Conservation (phyloP, 2,888 invertebrate genomes). For the Anagyrus pseudococci region DNA sequence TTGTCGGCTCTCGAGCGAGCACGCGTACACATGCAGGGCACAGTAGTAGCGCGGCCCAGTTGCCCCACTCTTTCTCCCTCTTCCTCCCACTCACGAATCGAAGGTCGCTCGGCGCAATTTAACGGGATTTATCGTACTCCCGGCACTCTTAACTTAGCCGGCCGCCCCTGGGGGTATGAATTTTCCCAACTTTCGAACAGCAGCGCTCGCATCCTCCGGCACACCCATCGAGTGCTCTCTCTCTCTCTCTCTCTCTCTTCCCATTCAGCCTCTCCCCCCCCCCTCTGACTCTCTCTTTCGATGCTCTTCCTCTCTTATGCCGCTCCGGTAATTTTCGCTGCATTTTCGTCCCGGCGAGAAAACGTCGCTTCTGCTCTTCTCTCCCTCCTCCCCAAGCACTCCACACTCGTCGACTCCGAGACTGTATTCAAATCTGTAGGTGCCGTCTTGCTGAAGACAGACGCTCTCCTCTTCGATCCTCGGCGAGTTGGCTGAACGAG, state of each 20-base stretch:
- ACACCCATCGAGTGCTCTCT: too few relatives aligned
- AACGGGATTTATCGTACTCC: conserved; percentile 50
- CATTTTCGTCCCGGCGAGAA: conserved; percentile 2
- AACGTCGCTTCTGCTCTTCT: neutral
- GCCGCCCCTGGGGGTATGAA: conserved; percentile 33
- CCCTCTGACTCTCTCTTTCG: too few relatives aligned
- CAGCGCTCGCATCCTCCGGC: conserved; percentile 32
- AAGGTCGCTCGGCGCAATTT: conserved; percentile 51
- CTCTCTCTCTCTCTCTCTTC: too few relatives aligned
- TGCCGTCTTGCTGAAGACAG: too few relatives aligned
- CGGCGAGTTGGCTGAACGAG: too few relatives aligned
- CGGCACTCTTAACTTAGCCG: conserved; percentile 47
- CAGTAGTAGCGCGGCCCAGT: conserved; percentile 7
- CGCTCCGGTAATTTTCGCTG: conserved; percentile 34
- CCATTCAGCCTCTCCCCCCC: neutral
- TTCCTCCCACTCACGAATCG: too few relatives aligned
- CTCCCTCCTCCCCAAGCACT: neutral
- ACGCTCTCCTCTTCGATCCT: too few relatives aligned
- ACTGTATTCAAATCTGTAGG: conserved; percentile 18
- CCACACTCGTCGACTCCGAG: neutral
- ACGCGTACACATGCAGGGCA: neutral
- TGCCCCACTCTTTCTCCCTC: too few relatives aligned
- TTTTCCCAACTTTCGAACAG: conserved; percentile 34
- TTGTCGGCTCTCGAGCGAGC: conserved; percentile 12
- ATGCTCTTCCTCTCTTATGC: too few relatives aligned